Conservation (phyloP, 2,797 vertebrate species). For the Liasis olivaceus region DNA sequence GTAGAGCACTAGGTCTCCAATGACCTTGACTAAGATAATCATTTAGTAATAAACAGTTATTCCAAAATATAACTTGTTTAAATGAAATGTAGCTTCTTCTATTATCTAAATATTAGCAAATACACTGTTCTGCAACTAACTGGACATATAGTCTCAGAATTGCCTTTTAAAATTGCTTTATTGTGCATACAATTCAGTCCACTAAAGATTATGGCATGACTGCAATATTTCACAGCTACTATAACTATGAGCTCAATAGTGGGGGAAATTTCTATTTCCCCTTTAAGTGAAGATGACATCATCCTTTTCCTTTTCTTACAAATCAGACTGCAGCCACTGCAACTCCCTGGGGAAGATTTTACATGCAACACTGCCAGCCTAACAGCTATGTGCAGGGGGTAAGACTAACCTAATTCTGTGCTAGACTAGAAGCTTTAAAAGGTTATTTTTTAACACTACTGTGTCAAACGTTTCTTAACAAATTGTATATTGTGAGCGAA, state of each 20-base stretch:
- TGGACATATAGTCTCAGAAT: constrained; percentile 26
- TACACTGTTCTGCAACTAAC: constrained; percentile 41
- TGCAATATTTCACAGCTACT: constrained; percentile 61
- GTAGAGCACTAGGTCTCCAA: background rate
- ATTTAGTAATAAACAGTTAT: background rate
- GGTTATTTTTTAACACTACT: constrained; percentile 34
- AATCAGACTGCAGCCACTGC: constrained; percentile 79
- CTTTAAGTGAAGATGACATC: constrained; percentile 81
- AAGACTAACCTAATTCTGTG: constrained; percentile 62
- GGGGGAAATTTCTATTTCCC: constrained; percentile 71
- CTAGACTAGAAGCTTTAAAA: constrained; percentile 18
- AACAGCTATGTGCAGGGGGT: constrained; percentile 49
- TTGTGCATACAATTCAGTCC: constrained; percentile 42
- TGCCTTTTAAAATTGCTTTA: constrained; percentile 21
- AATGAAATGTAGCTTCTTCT: constrained; percentile 43
- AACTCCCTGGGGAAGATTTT: constrained; percentile 76
- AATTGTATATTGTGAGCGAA: constrained; percentile 31
- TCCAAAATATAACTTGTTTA: background rate
- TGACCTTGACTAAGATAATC: background rate
- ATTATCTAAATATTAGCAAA: constrained; percentile 41
- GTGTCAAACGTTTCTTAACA: constrained; percentile 23
- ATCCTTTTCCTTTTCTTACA: constrained; percentile 75
- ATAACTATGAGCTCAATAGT: constrained; percentile 68
- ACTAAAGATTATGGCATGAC: constrained; percentile 21
- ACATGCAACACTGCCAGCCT: constrained; percentile 51